These are phyloP conservation scores for Spea bombifrons DNA, from an alignment of 2,113 vertebrate species.

Conservation along the genomic window DNA sequence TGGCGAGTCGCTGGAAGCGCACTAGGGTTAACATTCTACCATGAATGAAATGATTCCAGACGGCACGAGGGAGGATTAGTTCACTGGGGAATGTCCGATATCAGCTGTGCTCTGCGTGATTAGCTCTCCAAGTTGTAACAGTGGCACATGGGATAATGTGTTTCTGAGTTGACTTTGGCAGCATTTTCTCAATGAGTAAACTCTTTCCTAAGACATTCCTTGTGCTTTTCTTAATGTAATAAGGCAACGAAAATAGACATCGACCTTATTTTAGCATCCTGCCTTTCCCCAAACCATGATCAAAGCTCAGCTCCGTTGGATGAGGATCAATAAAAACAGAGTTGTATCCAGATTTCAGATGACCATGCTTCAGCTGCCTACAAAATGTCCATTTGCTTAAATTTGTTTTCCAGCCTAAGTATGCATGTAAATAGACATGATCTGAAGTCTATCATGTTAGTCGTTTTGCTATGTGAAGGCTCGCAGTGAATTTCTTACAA, in stretches of 20 bases:
- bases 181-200: slow-evolving; percentile 31
- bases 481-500: too few relatives aligned
- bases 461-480: too few relatives aligned
- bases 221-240: slow-evolving; percentile 43
- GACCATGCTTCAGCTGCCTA: slow-evolving; percentile 16
- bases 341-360: slow-evolving; percentile 20
- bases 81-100: slow-evolving; percentile 25
- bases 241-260: slow-evolving; percentile 42
- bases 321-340: slow-evolving; percentile 39
- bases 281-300: slow-evolving; percentile 35
- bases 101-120: slow-evolving; percentile 8
- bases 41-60: background rate
- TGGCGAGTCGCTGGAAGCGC: background rate
- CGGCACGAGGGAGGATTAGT: background rate
- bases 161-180: slow-evolving; percentile 41
- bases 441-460: background rate
- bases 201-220: slow-evolving; percentile 41
- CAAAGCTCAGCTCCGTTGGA: slow-evolving; percentile 42
- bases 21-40: background rate
- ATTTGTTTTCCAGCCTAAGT: background rate
- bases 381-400: slow-evolving; percentile 15
- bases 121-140: slow-evolving; percentile 12
- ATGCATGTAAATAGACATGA: background rate
- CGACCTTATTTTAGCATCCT: slow-evolving; percentile 38
- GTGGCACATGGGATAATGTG: slow-evolving; percentile 40